These are phyloP conservation scores for Poicephalus meyeri DNA, from an alignment of 2,113 vertebrate genomes.

Conservation along the genomic window DNA sequence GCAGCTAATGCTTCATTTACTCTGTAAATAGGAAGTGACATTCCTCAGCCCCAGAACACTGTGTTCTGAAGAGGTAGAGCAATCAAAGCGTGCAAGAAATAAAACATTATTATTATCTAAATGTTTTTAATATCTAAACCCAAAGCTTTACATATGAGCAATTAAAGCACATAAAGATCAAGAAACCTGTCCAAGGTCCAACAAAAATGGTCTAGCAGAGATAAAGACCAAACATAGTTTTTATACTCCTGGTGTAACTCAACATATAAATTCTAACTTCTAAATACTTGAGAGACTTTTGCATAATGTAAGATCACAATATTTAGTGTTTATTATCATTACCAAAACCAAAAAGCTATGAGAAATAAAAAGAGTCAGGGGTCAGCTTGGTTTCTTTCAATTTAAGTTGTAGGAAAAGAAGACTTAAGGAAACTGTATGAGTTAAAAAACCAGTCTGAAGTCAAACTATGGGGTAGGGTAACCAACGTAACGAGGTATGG, in stretches of 20 bases:
- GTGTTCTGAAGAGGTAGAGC: neutral
- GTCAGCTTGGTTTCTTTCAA: neutral
- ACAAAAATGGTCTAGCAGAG: neutral
- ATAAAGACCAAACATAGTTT: neutral
- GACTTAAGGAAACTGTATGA: neutral
- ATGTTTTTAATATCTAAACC: neutral
- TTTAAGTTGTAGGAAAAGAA: neutral
- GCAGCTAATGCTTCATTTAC: neutral
- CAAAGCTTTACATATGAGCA: neutral
- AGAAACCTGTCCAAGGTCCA: neutral
- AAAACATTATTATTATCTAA: neutral
- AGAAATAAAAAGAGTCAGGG: neutral
- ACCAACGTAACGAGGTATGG: fast-evolving
- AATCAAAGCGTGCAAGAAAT: neutral
- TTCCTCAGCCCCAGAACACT: neutral
- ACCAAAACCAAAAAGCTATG: neutral
- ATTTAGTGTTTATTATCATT: neutral
- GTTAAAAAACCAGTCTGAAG: neutral
- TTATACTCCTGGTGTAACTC: neutral
- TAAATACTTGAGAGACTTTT: neutral
- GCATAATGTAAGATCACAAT: neutral
- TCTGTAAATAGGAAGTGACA: neutral
- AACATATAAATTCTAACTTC: neutral
- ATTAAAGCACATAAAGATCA: neutral
- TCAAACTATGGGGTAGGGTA: neutral